Conservation (phyloP, 2,113 vertebrate species). For the Pseudorasbora parva region DNA sequence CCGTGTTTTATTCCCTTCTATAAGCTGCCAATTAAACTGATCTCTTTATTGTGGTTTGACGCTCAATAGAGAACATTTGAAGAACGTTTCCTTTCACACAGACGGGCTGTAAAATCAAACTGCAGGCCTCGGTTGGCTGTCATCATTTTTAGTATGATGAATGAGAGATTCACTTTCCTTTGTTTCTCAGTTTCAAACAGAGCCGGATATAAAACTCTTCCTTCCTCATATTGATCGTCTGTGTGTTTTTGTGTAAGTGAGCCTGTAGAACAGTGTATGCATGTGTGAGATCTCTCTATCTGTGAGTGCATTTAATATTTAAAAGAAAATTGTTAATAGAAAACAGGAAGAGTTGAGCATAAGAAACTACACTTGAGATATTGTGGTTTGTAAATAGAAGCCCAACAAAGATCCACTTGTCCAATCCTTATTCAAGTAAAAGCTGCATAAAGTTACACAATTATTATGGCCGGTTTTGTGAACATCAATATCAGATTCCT, state of each 20-base stretch:
- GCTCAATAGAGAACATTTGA: not conserved
- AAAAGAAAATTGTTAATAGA: too few relatives aligned
- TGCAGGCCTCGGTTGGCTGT: not conserved
- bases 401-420: not conserved
- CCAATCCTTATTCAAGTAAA: slow-evolving; percentile 46
- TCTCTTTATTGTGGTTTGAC: not conserved
- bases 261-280: not conserved
- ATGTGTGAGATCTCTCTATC: not conserved
- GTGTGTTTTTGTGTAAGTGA: slow-evolving; percentile 28
- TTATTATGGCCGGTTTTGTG: not conserved
- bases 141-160: slow-evolving; percentile 16
- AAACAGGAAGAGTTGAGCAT: not conserved
- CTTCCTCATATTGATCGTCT: slow-evolving; percentile 29
- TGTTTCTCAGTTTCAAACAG: slow-evolving; percentile 32
- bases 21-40: not conserved
- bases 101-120: not conserved
- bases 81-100: not conserved
- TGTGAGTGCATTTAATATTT: not conserved
- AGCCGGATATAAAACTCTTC: slow-evolving; percentile 4
- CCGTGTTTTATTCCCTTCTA: not conserved
- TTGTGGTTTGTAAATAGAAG: not conserved
- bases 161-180: slow-evolving; percentile 23
- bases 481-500: not conserved
- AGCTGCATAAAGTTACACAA: slow-evolving; percentile 82
- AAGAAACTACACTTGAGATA: not conserved